Base-by-base conservation (phyloP, 2,113 vertebrate species). In the Pelmatolapia mariae region DNA sequence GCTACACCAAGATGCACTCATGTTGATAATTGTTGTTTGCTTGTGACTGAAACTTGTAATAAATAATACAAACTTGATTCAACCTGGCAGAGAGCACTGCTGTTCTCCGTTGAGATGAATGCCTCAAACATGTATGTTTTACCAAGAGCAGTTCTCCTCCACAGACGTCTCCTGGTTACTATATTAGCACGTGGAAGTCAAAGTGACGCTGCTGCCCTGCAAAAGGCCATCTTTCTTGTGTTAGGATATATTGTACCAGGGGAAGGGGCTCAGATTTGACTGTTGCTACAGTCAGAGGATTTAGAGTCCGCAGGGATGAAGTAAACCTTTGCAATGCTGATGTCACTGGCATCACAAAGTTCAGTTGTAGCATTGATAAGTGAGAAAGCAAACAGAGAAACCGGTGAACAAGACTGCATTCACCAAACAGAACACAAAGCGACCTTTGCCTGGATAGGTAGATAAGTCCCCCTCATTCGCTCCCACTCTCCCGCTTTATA, bases 381-480 rank as follows among this genome's bases (percentile, higher is more conserved):
- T 84, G 76, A 78, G 63, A 50, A 36, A 18, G 76, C 82, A 92
- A 95, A 95, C 89, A 93, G 22, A 24, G 53, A 78, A 79, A 89
- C 71, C 80, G 4, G 59, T 87, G 78, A 86, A 81, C 52, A 29
- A 26, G 56, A 33, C 56, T 15, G 36, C 40, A 88, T 91, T 84
- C 82, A 80, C 88, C 90, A 92, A 92, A 89, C 78, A 54, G 13
- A 57, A 2, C 83, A 92, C 87, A 83, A 73, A 83, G 18, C 33
- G 80, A 94, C 93, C 93, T 95, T 95, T 95, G 91, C 71, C 93
- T 95, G 92, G 80, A 26, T 24, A 57, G 38, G 10, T 18, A 89
- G 89, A 94, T 93, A 94, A 92, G 85, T 38, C 36, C 18, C 73
- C 29, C 10, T 4, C 73, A 68, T 68, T 31, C 0, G 4, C 54